Conservation (phyloP, 2,888 invertebrate species). For the Exephanes ischioxanthus region DNA sequence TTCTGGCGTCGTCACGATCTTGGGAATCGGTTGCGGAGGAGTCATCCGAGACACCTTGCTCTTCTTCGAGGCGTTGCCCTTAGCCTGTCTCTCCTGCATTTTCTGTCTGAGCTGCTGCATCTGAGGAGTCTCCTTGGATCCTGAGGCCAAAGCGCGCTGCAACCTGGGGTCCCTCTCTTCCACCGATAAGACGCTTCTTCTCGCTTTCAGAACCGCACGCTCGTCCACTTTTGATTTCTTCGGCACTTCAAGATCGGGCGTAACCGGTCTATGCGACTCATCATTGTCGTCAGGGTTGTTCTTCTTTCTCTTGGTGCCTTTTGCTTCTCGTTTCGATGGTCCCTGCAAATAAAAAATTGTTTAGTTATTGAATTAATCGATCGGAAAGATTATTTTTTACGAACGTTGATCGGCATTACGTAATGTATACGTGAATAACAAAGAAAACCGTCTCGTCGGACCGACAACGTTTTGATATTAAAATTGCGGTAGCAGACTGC, state of each 20-base stretch:
- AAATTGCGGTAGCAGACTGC: not conserved
- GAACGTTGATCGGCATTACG: not conserved
- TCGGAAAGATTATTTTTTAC: not conserved
- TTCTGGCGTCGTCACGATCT: not conserved
- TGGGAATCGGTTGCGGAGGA: not conserved
- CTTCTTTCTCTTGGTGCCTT: slow-evolving; percentile 58
- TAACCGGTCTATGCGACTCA: slow-evolving; percentile 27
- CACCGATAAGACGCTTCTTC: slow-evolving; percentile 24
- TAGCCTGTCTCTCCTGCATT: slow-evolving; percentile 69
- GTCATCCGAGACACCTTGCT: slow-evolving; percentile 12
- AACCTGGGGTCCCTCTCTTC: not conserved
- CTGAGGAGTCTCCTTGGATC: slow-evolving; percentile 75
- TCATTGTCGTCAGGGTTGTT: not conserved
- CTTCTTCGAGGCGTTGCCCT: slow-evolving; percentile 42
- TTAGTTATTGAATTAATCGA: not conserved
- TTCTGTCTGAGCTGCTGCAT: slow-evolving; percentile 74
- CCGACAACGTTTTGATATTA: not conserved
- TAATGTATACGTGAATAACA: not conserved
- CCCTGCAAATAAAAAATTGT: slow-evolving; percentile 29
- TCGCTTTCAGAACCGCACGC: slow-evolving; percentile 69
- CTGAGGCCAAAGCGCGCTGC: not conserved
- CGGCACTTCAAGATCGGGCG: slow-evolving; percentile 56
- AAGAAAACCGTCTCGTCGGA: not conserved
- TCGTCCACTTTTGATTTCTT: slow-evolving; percentile 1
- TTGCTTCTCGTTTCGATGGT: slow-evolving; percentile 13